These are phyloP conservation scores for Brachionus sp. DNA, from an alignment of 1,140 invertebrate genomes.

Conservation along the genomic window DNA sequence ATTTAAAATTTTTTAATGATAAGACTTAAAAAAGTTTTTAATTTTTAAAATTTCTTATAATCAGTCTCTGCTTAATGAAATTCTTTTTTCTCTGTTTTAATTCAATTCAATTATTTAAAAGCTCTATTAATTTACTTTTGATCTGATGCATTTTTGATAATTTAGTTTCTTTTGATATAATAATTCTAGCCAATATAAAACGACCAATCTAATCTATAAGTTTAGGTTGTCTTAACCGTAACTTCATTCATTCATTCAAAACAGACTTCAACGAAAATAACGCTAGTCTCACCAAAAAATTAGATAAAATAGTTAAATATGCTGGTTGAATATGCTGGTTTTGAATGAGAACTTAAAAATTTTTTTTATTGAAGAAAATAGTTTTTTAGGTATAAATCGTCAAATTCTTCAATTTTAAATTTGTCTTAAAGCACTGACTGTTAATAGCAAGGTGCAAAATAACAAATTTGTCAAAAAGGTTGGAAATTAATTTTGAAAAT, in stretches of 20 bases:
- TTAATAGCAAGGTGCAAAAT: no score
- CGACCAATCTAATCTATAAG: no score
- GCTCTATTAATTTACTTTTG: neutral
- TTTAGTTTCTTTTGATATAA: neutral
- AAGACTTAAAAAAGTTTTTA: neutral
- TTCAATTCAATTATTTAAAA: neutral
- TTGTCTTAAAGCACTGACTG: no score
- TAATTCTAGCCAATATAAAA: no score
- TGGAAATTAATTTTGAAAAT: no score
- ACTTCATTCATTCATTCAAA: no score
- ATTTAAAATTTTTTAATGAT: neutral
- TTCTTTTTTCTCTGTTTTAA: neutral
- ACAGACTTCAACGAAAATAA: neutral
- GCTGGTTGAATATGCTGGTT: neutral
- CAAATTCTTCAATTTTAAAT: no score
- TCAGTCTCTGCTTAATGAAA: neutral
- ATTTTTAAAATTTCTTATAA: neutral
- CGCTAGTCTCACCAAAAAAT: neutral
- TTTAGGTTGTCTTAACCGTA: neutral
- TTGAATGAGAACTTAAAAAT: neutral
- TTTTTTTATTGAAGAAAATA: no score
- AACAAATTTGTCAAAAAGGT: no score
- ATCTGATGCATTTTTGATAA: neutral
- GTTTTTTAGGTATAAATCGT: no score
- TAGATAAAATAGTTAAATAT: neutral